Percentiles rank a stretch among this genome's conserved stretches.
Evolutionary conservation across 1,140 invertebrate species (phyloP).

Genomic region (Bombus picipes): DNA sequence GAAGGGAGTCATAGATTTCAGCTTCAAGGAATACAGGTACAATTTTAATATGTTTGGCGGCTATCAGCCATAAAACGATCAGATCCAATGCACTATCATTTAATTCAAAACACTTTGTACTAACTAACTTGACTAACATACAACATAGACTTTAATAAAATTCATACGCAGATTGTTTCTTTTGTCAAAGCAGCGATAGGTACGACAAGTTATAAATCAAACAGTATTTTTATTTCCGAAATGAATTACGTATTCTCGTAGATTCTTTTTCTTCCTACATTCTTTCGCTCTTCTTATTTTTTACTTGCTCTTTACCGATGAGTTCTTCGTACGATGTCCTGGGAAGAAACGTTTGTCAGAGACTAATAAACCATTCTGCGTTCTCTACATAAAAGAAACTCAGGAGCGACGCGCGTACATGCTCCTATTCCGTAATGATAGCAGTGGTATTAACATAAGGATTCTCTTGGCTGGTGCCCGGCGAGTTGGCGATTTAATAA

Average conservation of each 20-base stretch:
- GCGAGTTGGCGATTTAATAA: conserved; percentile 45
- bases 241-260: neutral
- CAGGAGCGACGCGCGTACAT: neutral
- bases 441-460: conserved; percentile 38
- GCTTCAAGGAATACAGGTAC: too few species aligned
- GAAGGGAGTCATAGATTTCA: too few species aligned
- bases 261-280: neutral
- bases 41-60: too few species aligned
- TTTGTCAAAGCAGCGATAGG: too few species aligned
- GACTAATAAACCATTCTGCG: conserved; percentile 24
- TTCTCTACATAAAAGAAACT: conserved; percentile 13
- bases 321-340: too few species aligned
- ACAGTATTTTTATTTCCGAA: neutral
- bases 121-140: neutral
- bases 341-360: neutral
- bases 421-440: conserved; percentile 30
- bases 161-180: neutral
- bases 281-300: neutral
- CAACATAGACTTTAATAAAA: neutral
- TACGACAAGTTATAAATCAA: neutral
- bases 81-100: too few species aligned
- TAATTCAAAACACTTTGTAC: too few species aligned
- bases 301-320: too few species aligned
- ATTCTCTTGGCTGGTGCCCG: neutral
- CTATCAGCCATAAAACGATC: too few species aligned